phyloP scores from a whole-genome alignment of 2,113 vertebrate genomes.

The Sinosuthora webbiana region DNA sequence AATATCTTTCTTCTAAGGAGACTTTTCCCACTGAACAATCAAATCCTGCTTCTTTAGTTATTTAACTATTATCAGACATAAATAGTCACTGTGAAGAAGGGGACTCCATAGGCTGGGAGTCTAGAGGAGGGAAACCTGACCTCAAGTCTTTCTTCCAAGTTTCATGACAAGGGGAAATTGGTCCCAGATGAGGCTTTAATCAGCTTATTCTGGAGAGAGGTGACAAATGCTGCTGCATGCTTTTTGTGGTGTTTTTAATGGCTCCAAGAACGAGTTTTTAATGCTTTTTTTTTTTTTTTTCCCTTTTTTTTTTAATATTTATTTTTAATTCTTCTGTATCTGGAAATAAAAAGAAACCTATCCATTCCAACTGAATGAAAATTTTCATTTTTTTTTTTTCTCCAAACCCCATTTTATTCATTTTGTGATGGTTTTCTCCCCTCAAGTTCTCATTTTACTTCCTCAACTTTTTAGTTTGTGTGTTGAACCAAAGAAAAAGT shows the following conservation, averaged over 20 bases:
- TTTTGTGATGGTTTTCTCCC: not conserved
- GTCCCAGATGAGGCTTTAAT: not conserved
- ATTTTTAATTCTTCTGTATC: not conserved
- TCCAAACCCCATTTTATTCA: not conserved
- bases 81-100: not conserved
- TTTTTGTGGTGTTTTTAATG: not conserved
- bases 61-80: not conserved
- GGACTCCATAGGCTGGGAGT: not conserved
- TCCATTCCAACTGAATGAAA: not conserved
- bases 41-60: not conserved
- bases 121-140: not conserved
- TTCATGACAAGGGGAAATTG: not conserved
- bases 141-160: not conserved
- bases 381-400: not conserved
- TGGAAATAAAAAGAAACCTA: not conserved
- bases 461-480: not conserved
- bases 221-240: not conserved
- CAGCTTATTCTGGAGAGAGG: not conserved
- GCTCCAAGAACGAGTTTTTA: not conserved
- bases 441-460: not conserved
- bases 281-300: not conserved
- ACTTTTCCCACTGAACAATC: not conserved
- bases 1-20: not conserved
- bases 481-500: not conserved
- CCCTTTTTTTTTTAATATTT: not conserved